These are phyloP conservation scores for Acanthornis magna DNA, from an alignment of 2,797 vertebrate genomes.

Conservation along the genomic window DNA sequence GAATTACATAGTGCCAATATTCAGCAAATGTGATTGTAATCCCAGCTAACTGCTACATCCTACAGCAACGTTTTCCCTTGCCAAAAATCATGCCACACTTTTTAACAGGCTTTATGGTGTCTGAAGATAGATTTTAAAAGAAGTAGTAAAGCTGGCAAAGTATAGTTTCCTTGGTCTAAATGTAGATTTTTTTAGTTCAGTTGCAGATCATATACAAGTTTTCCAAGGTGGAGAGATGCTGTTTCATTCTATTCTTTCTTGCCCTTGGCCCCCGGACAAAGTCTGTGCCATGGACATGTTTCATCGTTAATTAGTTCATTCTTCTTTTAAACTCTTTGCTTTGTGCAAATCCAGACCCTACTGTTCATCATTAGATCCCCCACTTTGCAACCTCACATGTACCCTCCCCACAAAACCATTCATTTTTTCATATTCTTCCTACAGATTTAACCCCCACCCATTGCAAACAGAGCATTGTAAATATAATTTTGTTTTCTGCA, in stretches of 20 bases:
- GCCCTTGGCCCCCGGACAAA: background rate
- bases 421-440: background rate
- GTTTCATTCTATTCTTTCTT: background rate
- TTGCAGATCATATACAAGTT: background rate
- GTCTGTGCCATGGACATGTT: background rate
- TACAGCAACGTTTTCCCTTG: background rate
- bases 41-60: background rate
- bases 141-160: background rate
- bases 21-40: background rate
- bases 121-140: background rate
- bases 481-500: background rate
- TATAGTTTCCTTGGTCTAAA: background rate
- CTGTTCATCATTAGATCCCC: background rate
- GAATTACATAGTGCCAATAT: background rate
- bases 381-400: background rate
- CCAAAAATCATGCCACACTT: background rate
- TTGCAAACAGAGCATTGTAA: background rate
- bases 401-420: background rate
- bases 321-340: background rate
- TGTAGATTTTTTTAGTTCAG: background rate
- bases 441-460: background rate
- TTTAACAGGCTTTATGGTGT: background rate
- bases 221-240: background rate
- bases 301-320: background rate
- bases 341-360: background rate